Conservation (phyloP, 1,140 invertebrate genomes). For the Drosophila athabasca region DNA sequence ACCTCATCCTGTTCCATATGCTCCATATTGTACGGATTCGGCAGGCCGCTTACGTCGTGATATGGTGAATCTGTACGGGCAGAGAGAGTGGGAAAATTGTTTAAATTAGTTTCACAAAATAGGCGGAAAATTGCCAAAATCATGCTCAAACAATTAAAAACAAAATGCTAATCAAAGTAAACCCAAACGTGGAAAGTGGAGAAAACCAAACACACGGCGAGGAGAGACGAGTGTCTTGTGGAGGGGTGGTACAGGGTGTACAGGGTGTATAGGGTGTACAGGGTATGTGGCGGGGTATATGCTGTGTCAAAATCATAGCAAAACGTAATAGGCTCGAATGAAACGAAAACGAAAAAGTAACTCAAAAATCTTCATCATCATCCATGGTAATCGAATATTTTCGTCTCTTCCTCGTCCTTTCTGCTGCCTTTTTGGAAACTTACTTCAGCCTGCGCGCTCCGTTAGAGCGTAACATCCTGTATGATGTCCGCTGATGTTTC, state of each 20-base stretch:
- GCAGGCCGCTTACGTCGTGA: conserved; percentile 95
- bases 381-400: conserved; percentile 17
- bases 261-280: not conserved
- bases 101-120: conserved; percentile 70
- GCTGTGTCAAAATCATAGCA: conserved; percentile 30
- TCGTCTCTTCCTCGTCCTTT: conserved; percentile 7
- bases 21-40: conserved; percentile 92
- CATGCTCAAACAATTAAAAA: conserved; percentile 81
- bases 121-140: conserved; percentile 43
- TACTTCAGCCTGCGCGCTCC: conserved; percentile 83
- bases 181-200: not conserved
- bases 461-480: conserved; percentile 84
- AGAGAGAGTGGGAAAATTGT: conserved; percentile 41
- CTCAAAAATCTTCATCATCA: conserved; percentile 60
- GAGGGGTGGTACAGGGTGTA: not conserved
- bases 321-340: not conserved
- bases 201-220: conserved; percentile 34
- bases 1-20: conserved; percentile 88
- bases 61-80: conserved; percentile 92
- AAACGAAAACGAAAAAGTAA: conserved; percentile 27
- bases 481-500: conserved; percentile 81
- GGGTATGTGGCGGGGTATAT: conserved; percentile 3
- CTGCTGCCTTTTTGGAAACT: conserved; percentile 58
- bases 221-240: conserved; percentile 39
- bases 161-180: conserved; percentile 54